Evolutionary conservation across 2,888 invertebrate species (phyloP).

Genomic region (Cheilosia grossa): DNA sequence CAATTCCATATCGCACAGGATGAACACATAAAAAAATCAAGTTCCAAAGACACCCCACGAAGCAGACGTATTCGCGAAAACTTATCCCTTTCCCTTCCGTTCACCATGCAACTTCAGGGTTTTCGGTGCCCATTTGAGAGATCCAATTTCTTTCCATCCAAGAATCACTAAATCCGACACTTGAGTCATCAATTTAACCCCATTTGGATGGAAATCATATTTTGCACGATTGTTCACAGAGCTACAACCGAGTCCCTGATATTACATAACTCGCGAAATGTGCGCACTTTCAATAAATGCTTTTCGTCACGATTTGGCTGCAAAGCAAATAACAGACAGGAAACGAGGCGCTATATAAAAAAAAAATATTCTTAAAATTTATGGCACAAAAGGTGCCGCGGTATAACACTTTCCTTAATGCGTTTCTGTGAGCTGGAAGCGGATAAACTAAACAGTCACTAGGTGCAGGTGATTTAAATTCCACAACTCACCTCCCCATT

Average conservation of each 20-base stretch:
- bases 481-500: slow-evolving; percentile 18
- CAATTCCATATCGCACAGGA: no score
- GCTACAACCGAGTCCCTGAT: slow-evolving; percentile 18
- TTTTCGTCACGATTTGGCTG: slow-evolving; percentile 20
- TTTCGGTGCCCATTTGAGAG: slow-evolving; percentile 1
- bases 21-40: no score
- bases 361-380: slow-evolving; percentile 17
- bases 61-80: not conserved
- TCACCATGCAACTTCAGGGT: no score
- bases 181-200: slow-evolving; percentile 42
- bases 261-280: slow-evolving; percentile 13
- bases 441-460: not conserved
- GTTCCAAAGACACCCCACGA: no score
- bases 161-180: slow-evolving; percentile 15
- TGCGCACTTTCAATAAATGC: slow-evolving; percentile 29
- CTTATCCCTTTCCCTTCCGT: not conserved
- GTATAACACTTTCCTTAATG: slow-evolving; percentile 44
- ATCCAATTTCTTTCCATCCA: slow-evolving; percentile 35
- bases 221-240: slow-evolving; percentile 32
- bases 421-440: not conserved
- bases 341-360: slow-evolving; percentile 5
- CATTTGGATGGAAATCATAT: slow-evolving; percentile 53
- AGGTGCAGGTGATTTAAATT: slow-evolving; percentile 16
- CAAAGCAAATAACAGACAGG: slow-evolving; percentile 21
- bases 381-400: not conserved